Conservation (phyloP, 2,888 invertebrate genomes). For the Campoplex nolae region DNA sequence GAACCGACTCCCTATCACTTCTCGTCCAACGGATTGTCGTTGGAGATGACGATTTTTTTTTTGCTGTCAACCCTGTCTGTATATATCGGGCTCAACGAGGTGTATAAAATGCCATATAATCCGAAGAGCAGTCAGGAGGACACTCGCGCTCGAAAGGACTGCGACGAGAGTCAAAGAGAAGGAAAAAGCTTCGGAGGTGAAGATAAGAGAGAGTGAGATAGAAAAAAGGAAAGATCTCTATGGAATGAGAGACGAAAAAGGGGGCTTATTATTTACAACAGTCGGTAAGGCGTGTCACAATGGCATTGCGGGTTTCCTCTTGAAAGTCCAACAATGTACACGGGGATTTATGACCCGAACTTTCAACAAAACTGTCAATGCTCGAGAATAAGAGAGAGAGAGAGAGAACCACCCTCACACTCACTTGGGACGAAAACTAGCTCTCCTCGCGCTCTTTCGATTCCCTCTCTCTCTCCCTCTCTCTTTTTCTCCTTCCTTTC, state of each 20-base stretch:
- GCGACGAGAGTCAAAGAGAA: slow-evolving; percentile 39
- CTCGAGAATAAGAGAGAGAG: slow-evolving; percentile 55
- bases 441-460: slow-evolving; percentile 50
- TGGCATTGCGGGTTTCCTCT: slow-evolving; percentile 84
- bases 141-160: slow-evolving; percentile 26
- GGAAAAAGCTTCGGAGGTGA: slow-evolving; percentile 40
- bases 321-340: slow-evolving; percentile 83
- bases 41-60: slow-evolving; percentile 26
- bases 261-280: slow-evolving; percentile 82
- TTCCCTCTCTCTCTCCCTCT: slow-evolving; percentile 22
- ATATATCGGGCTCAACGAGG: slow-evolving; percentile 56
- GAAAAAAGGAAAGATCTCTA: slow-evolving; percentile 41
- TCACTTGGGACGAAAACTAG: slow-evolving; percentile 61
- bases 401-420: slow-evolving; percentile 63
- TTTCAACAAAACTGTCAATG: slow-evolving; percentile 84
- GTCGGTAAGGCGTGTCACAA: slow-evolving; percentile 83
- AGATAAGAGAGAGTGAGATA: slow-evolving; percentile 46
- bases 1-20: not conserved
- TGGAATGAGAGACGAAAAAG: slow-evolving; percentile 63
- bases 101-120: slow-evolving; percentile 61
- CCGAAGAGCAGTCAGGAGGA: slow-evolving; percentile 44
- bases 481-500: slow-evolving; percentile 35
- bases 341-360: slow-evolving; percentile 83
- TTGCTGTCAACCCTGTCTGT: slow-evolving; percentile 33
- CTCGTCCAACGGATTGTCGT: slow-evolving; percentile 18